Evolutionary conservation across 35 echinoderm and acorn worm genomes (phyloP), one percentile per base, ranked within the genome.

Genomic region (Anneissia japonica): DNA sequence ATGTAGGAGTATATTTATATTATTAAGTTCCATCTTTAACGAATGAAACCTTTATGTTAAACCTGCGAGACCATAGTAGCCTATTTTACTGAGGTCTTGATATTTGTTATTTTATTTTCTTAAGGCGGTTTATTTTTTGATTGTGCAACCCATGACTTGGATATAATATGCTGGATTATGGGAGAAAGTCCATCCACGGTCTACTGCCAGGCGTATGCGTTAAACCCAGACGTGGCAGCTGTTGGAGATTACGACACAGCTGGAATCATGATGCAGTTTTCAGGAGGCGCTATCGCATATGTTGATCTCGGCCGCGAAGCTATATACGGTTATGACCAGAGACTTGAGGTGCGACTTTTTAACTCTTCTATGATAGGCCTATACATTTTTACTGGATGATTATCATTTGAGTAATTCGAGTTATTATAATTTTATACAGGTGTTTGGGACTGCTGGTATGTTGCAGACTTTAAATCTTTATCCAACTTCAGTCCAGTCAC

Each of bases 401-500:
- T n/a, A n/a, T n/a, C n/a, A n/a, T n/a, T n/a, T n/a, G n/a, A n/a
- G n/a, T n/a, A n/a, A n/a, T n/a, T n/a, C n/a, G n/a, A n/a, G n/a
- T n/a, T n/a, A n/a, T n/a, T n/a, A n/a, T n/a, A n/a, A 43, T 43
- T 43, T 6, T 43, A n/a, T 2, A 36, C 41, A 94, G 92, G 80
- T 94, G 29, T 92, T 96, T 37, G 93, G 93, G 17, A 89, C 90
- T 17, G 86, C 79, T 6, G 93, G 93, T 5, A 96, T 96, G 93
- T 41, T 96, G 39, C 76, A 89, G 37, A 83, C 91, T 28, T 37
- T 81, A 16, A 96, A 96, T 41, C 76, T 31, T 13, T 36, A 30
- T 32, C 79, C 82, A 10, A 76, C 84, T 23, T 79, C 83, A 37
- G 46, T 96, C 12, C 79, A 84, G 0, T 35, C n/a, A 31, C 93